These are phyloP conservation scores for Anarsia innoxiella DNA, from an alignment of 2,888 invertebrate species.

Conservation along the genomic window DNA sequence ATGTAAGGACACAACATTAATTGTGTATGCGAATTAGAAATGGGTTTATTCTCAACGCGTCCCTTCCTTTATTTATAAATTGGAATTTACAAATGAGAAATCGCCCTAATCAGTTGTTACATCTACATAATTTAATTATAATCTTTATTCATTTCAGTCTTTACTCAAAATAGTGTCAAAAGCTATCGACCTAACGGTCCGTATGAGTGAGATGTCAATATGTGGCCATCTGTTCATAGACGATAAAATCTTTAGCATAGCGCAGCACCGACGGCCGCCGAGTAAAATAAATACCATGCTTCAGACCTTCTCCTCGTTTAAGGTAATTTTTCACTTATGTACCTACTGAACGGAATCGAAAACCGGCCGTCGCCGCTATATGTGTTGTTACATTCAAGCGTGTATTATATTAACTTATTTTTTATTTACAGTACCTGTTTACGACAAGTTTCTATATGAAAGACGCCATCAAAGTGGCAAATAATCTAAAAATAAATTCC, in stretches of 20 bases:
- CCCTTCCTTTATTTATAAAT: too few relatives aligned
- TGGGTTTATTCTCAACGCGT: too few relatives aligned
- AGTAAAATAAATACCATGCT: slow-evolving; percentile 23
- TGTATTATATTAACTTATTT: too few relatives aligned
- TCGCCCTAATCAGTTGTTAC: too few relatives aligned
- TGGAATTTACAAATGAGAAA: too few relatives aligned
- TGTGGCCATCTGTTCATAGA: slow-evolving; percentile 78
- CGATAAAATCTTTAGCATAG: slow-evolving; percentile 61
- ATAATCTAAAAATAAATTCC: slow-evolving; percentile 39
- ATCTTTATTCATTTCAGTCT: too few relatives aligned
- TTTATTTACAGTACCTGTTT: slow-evolving; percentile 35
- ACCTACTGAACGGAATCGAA: too few relatives aligned
- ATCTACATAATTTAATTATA: too few relatives aligned
- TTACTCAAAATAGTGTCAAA: slow-evolving; percentile 51
- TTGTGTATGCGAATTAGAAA: too few relatives aligned
- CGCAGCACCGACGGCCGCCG: slow-evolving; percentile 53
- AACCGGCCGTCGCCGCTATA: too few relatives aligned
- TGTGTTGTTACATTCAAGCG: too few relatives aligned
- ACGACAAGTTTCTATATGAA: slow-evolving; percentile 36
- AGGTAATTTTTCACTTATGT: too few relatives aligned
- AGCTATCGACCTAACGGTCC: slow-evolving; percentile 58
- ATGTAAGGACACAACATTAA: slow-evolving; percentile 41
- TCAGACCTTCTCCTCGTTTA: slow-evolving; percentile 38
- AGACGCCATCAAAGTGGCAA: slow-evolving; percentile 35
- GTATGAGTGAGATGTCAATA: slow-evolving; percentile 76